A percentile compares a stretch with the other conserved stretches of the same genome.
phyloP scores from a whole-genome alignment of 2,797 vertebrate genomes.

The Microchirus variegatus region DNA sequence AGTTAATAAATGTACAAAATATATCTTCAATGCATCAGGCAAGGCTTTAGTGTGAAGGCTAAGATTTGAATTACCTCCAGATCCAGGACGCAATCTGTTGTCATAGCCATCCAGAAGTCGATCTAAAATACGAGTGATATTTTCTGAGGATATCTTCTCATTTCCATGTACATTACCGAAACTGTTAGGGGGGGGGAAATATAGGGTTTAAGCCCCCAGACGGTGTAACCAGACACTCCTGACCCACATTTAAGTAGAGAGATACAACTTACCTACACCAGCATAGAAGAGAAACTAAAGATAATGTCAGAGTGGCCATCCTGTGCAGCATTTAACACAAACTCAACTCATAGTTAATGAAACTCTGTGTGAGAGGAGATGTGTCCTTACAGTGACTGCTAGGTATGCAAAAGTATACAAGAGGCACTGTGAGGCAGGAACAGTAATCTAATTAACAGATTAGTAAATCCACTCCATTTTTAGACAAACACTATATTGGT shows the following conservation, averaged over 20 bases:
- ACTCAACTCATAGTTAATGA: conserved; percentile 22
- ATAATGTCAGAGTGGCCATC: conserved; percentile 42
- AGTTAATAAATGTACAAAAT: not conserved
- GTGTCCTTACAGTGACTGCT: conserved; percentile 33
- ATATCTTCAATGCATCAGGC: too few species aligned
- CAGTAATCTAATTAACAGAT: conserved; percentile 83
- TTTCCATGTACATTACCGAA: conserved; percentile 67
- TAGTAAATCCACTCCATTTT: conserved; percentile 74
- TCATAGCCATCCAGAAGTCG: conserved; percentile 92
- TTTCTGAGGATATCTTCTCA: conserved; percentile 83
- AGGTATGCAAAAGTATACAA: conserved; percentile 21
- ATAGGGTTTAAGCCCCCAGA: conserved; percentile 10
- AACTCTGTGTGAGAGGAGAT: not conserved
- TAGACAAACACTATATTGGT: conserved; percentile 62
- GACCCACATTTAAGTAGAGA: not conserved
- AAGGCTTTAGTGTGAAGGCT: not conserved
- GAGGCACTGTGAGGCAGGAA: conserved; percentile 41
- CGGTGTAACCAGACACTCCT: not conserved
- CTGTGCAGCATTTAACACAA: conserved; percentile 13
- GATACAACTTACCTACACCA: conserved; percentile 58
- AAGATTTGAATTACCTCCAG: conserved; percentile 82
- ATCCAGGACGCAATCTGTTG: conserved; percentile 91
- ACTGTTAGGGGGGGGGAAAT: conserved; percentile 66
- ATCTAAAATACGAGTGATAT: conserved; percentile 91
- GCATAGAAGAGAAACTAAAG: conserved; percentile 45